phyloP scores from a whole-genome alignment of 2,797 vertebrate species.

The Tarsius wallacei region DNA sequence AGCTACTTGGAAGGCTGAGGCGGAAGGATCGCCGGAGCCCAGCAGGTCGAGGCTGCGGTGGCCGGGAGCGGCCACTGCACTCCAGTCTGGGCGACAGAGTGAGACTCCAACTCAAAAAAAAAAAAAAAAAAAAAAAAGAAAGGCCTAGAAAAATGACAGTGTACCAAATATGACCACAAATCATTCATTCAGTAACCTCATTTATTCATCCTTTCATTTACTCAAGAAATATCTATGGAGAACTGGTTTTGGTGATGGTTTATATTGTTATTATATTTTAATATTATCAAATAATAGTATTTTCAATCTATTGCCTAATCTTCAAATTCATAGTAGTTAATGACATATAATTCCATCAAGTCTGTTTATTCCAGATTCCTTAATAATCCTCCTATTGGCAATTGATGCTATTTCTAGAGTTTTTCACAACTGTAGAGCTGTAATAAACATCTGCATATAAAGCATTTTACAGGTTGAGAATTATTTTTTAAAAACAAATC shows the following conservation, averaged over 20 bases:
- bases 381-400: background rate
- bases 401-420: background rate
- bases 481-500: constrained; percentile 20
- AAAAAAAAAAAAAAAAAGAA: no score
- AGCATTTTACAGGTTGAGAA: constrained; percentile 6
- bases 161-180: background rate
- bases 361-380: background rate
- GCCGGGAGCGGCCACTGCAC: no score
- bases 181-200: background rate
- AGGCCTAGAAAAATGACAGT: background rate
- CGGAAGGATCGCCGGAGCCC: no score
- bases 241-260: constrained; percentile 1
- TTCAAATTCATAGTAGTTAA: constrained; percentile 23
- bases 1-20: no score
- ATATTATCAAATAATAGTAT: background rate
- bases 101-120: no score
- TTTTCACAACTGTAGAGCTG: background rate
- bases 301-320: background rate
- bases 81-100: no score
- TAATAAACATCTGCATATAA: constrained; percentile 36
- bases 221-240: background rate
- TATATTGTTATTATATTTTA: constrained; percentile 33
- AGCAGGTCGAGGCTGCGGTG: no score
- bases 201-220: background rate
- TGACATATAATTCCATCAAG: background rate